Percentiles rank a stretch among this genome's conserved stretches.
Conservation (phyloP, 2,888 invertebrate genomes). For the Zygogramma bicolorata region DNA sequence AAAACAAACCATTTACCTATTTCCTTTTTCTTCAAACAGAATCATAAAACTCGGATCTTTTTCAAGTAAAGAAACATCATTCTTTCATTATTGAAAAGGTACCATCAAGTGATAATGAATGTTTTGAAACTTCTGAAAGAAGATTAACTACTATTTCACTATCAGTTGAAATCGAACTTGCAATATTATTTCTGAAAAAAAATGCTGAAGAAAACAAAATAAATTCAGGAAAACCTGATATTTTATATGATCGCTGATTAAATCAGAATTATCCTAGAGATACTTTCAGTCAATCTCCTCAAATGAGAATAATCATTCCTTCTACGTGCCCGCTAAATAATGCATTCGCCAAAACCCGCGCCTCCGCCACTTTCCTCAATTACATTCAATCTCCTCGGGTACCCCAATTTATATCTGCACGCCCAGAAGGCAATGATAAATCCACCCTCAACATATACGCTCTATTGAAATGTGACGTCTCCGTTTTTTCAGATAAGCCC, state of each 20-base stretch:
- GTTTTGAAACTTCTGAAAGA: background rate
- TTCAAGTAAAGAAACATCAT: background rate
- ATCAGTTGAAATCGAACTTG: background rate
- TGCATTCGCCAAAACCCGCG: background rate
- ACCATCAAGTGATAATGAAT: background rate
- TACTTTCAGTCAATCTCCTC: no score
- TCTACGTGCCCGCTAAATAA: no score
- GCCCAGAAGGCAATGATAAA: background rate
- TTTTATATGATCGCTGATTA: background rate
- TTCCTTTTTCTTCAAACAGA: background rate
- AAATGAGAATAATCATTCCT: no score
- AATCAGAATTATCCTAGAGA: no score
- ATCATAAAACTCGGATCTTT: background rate
- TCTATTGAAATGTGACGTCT: background rate
- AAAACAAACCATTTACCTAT: background rate
- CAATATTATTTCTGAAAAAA: no score
- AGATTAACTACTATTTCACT: background rate
- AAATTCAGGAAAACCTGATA: background rate
- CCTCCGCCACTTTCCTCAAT: background rate
- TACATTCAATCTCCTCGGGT: background rate
- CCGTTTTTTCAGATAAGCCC: slow-evolving; percentile 58
- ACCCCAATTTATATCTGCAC: slow-evolving; percentile 6
- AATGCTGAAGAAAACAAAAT: no score
- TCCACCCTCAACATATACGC: background rate
- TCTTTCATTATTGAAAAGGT: background rate